Conservation (phyloP, 2,113 vertebrate genomes). For the Microtus richardsoni region DNA sequence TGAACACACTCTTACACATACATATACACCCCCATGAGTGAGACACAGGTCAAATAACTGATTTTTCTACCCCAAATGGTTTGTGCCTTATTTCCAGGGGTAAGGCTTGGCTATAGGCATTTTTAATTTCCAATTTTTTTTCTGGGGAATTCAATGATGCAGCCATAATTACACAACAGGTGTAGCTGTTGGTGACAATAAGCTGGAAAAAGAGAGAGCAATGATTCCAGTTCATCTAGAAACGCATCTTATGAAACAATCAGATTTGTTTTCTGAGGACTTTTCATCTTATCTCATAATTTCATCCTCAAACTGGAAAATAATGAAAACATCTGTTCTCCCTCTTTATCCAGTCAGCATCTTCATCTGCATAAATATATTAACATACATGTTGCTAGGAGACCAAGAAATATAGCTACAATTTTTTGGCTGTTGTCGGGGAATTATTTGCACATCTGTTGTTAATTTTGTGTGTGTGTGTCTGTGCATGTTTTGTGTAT, state of each 20-base stretch:
- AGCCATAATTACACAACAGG: neutral
- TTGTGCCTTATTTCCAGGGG: neutral
- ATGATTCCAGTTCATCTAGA: conserved; percentile 36
- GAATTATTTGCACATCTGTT: neutral
- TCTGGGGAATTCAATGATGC: neutral
- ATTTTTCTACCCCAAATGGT: neutral
- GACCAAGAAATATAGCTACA: neutral
- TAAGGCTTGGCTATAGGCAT: neutral
- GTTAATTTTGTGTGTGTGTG: neutral
- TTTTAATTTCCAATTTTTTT: neutral
- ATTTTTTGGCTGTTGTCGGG: neutral
- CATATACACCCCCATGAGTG: neutral
- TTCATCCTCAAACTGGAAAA: conserved; percentile 24
- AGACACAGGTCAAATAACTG: neutral
- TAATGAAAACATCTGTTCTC: neutral
- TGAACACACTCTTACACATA: too few relatives aligned
- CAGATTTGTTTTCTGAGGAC: neutral
- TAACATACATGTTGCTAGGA: conserved; percentile 14
- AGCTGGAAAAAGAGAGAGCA: neutral
- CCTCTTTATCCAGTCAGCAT: neutral
- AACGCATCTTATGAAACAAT: neutral
- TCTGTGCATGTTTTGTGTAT: too few relatives aligned
- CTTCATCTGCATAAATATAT: neutral
- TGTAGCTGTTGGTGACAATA: neutral
- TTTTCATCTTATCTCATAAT: conserved; percentile 6